These are phyloP conservation scores for Ichneumoninae sp. DNA, from an alignment of 2,888 invertebrate genomes.

Conservation along the genomic window DNA sequence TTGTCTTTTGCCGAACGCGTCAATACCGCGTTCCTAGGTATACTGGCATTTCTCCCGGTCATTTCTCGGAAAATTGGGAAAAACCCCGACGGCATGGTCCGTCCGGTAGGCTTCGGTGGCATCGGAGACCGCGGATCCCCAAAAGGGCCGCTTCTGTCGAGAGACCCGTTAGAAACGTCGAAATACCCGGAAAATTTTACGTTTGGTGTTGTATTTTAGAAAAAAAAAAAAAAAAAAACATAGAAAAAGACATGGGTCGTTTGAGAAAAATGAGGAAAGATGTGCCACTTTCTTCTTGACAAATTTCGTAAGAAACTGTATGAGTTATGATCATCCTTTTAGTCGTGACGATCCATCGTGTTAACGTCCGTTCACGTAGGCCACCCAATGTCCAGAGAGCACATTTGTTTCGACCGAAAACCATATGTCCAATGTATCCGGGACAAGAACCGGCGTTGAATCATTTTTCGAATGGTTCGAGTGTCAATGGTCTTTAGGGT, in stretches of 20 bases:
- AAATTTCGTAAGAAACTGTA: neutral
- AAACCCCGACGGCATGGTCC: constrained; percentile 25
- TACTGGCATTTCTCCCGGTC: constrained; percentile 22
- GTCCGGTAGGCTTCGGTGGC: constrained; percentile 10
- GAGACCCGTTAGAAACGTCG: constrained; percentile 19
- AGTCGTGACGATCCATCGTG: neutral
- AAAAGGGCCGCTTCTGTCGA: constrained; percentile 26
- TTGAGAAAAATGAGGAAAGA: neutral
- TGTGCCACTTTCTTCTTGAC: constrained; percentile 4
- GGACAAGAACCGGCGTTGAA: neutral
- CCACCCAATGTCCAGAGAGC: neutral
- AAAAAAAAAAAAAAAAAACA: neutral
- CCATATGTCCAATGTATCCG: neutral
- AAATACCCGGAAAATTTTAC: constrained; percentile 3
- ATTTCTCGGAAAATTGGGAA: constrained; percentile 31
- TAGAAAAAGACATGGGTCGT: neutral
- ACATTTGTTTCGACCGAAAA: neutral
- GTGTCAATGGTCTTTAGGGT: neutral
- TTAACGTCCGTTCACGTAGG: neutral
- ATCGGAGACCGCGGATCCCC: constrained; percentile 17
- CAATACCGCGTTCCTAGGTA: constrained; percentile 33
- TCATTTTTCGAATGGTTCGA: neutral
- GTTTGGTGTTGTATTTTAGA: neutral
- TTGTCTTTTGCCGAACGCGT: constrained; percentile 17
- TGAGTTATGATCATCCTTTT: constrained; percentile 1